Conservation (phyloP, 2,797 vertebrate species). For the Esox masquinongy region DNA sequence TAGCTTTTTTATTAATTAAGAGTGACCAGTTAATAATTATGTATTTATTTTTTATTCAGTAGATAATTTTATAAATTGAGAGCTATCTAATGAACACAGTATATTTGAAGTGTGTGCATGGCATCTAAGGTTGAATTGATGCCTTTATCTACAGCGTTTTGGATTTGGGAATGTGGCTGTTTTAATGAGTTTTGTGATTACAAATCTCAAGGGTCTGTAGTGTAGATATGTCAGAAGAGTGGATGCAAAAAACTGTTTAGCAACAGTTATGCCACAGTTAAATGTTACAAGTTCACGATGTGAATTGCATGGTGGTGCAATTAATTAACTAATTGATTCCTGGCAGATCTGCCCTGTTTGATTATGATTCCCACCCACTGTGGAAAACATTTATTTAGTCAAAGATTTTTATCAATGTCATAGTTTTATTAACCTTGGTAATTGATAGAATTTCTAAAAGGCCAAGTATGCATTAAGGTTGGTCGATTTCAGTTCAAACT, state of each 20-base stretch:
- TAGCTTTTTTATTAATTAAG: neutral
- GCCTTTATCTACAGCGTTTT: neutral
- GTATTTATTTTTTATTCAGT: neutral
- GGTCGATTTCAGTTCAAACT: neutral
- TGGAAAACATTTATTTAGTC: no score
- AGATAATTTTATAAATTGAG: neutral
- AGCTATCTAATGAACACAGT: neutral
- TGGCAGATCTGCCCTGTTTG: no score
- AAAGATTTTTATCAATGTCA: no score
- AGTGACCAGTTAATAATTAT: neutral
- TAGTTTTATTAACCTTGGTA: no score
- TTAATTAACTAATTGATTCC: neutral
- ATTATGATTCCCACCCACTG: no score
- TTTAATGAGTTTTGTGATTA: neutral
- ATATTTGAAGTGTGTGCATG: neutral
- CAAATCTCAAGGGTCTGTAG: neutral
- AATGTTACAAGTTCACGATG: neutral
- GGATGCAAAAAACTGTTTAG: neutral
- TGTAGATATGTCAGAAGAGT: neutral
- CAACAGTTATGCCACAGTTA: neutral
- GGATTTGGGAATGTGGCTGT: neutral
- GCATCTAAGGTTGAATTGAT: neutral
- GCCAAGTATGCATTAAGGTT: neutral
- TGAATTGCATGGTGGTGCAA: neutral
- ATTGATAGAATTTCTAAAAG: no score